Conservation (phyloP, 2,113 vertebrate genomes). For the Spea bombifrons region DNA sequence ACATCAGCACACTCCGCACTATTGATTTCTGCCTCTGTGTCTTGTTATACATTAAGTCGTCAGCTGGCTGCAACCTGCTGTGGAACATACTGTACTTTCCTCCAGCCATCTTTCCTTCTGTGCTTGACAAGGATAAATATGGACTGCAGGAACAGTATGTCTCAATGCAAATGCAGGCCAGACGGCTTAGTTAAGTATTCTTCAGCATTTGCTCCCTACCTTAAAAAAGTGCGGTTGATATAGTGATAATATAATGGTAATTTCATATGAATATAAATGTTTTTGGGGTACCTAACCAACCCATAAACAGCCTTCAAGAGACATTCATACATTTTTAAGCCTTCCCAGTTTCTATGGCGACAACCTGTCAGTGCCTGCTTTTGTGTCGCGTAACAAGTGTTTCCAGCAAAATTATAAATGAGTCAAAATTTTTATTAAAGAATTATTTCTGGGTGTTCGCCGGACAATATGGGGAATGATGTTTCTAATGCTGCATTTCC, state of each 20-base stretch:
- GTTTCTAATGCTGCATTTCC: too few relatives aligned
- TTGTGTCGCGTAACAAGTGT: too few relatives aligned
- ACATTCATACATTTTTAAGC: too few relatives aligned
- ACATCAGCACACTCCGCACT: conserved; percentile 28
- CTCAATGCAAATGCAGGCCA: conserved; percentile 54
- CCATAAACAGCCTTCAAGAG: too few relatives aligned
- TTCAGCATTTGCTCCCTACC: background rate
- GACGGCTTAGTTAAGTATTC: conserved; percentile 6
- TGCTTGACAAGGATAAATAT: conserved; percentile 59
- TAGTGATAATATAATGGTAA: background rate
- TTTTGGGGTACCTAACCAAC: too few relatives aligned
- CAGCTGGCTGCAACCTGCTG: conserved; percentile 26
- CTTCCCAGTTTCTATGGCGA: too few relatives aligned
- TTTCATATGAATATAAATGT: too few relatives aligned
- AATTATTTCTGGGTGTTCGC: too few relatives aligned
- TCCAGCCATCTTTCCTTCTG: conserved; percentile 50
- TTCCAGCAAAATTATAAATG: too few relatives aligned
- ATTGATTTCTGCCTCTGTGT: conserved; percentile 53
- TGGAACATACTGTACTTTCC: conserved; percentile 53
- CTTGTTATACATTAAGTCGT: conserved; percentile 51
- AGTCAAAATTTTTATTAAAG: too few relatives aligned
- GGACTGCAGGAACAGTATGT: conserved; percentile 54
- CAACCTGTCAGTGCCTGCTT: too few relatives aligned
- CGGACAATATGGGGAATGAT: too few relatives aligned
- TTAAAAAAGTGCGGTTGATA: background rate